Evolutionary conservation across 2,888 invertebrate genomes (phyloP), one percentile per base, ranked within the genome.

Genomic region (Pilophorus perplexus): DNA sequence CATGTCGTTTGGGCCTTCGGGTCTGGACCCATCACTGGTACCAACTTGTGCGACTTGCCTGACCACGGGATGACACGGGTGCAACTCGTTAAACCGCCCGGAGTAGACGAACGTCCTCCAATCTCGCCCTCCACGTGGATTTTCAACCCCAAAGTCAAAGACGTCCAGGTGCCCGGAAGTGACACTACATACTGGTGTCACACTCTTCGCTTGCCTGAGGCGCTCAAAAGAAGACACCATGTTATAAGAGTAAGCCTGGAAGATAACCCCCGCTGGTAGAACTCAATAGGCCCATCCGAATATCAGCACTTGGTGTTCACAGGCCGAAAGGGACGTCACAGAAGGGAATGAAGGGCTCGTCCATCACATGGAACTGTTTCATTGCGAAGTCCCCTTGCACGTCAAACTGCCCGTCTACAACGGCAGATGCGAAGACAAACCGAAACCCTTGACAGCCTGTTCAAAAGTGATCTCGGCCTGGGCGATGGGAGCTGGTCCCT

Each of bases 111-210:
- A n/a, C n/a, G n/a, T n/a, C 74, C 54, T 72, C 73, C 62, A 67
- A 74, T 2, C 76, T 79, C 81, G n/a, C 72, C 75, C 0, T 76
- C 82, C 22, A 80, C 85, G 0, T 82, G 83, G 75, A 77, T 80
- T 66, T 77, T 88, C 25, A 83, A 84, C 66, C 78, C 92, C 22
- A 78, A 82, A 0, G 82, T 85, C 18, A 79, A 85, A 60, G 79
- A 84, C 50, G 83, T 91, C 1, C 78, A 83, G 68, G 87, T 99
- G 2, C 97, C 97, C 0, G 80, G 81, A 1, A 80, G 78, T 10
- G 96, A 97, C 73, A 99, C 99, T 0, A 97, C 96, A 0, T 99
- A 99, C 75, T 99, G 98, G 97, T 99, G 98, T 76, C 87, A 88
- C 68, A 84, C 95, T 3, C 83, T 89, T 57, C 87, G 86, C 74